These are phyloP conservation scores for Pachyseris speciosa DNA, from an alignment of 64 coral and sea anemone genomes.

Conservation along the genomic window DNA sequence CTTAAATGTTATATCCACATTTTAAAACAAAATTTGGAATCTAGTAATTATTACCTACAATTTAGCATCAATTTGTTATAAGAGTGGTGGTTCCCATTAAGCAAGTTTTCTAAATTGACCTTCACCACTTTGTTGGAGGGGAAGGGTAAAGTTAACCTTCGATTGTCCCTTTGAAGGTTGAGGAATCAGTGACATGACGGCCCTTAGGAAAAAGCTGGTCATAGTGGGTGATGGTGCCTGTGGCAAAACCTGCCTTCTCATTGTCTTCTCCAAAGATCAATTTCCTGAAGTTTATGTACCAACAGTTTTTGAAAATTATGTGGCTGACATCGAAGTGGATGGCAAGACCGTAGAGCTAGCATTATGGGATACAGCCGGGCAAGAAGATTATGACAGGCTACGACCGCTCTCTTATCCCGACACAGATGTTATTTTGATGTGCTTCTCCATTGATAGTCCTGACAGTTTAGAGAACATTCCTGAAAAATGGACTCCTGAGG, in stretches of 20 bases:
- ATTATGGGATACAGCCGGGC: slow-evolving; percentile 98
- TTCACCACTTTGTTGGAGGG: neutral
- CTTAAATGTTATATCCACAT: too few species aligned
- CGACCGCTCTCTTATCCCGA: slow-evolving; percentile 93
- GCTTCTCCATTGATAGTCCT: slow-evolving; percentile 97
- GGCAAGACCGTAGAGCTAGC: slow-evolving; percentile 93
- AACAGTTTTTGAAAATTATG: slow-evolving; percentile 99
- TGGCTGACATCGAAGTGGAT: slow-evolving; percentile 97
- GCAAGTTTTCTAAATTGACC: neutral
- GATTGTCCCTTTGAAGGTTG: slow-evolving; percentile 15
- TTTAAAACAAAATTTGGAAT: too few species aligned
- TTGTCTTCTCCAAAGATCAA: slow-evolving; percentile 98
- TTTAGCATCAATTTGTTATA: neutral
- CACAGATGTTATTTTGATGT: slow-evolving; percentile 95
- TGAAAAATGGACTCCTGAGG: slow-evolving; percentile 98
- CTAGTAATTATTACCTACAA: too few species aligned
- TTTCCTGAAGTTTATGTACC: slow-evolving; percentile 99
- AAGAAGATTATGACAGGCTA: slow-evolving; percentile 95
- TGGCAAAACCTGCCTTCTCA: slow-evolving; percentile 98
- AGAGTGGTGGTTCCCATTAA: too few species aligned
- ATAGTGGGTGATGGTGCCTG: slow-evolving; percentile 99
- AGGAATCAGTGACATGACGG: slow-evolving; percentile 68
- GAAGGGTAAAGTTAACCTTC: slow-evolving; percentile 1
- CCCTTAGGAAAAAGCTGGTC: slow-evolving; percentile 96
- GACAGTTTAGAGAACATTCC: slow-evolving; percentile 97